phyloP scores from a whole-genome alignment of 1,140 invertebrate genomes.

The Elymnias hypermnestra region DNA sequence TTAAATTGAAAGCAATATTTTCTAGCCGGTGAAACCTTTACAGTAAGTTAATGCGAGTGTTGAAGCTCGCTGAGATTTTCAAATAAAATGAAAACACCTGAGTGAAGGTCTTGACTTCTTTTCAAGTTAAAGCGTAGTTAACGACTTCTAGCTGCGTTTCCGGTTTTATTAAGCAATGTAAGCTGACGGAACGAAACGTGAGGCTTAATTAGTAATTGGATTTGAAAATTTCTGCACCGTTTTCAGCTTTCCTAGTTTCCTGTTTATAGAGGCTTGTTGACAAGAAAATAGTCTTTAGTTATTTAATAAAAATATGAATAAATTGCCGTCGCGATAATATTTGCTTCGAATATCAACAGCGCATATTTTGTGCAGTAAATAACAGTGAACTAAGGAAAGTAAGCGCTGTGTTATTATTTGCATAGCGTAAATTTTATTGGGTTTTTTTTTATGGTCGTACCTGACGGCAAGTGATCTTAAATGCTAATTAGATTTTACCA shows the following conservation, averaged over 20 bases:
- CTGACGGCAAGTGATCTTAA: no score
- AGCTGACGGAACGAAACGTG: conserved; percentile 54
- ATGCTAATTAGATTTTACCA: no score
- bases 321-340: conserved; percentile 3
- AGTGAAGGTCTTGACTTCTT: conserved; percentile 57
- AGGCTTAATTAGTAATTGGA: conserved; percentile 67
- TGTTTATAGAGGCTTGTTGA: conserved; percentile 12
- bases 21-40: conserved; percentile 21
- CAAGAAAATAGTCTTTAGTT: conserved; percentile 7
- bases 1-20: conserved; percentile 23
- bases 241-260: conserved; percentile 19
- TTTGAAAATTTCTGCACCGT: conserved; percentile 45
- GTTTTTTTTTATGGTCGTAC: neutral
- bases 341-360: neutral
- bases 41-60: conserved; percentile 12
- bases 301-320: conserved; percentile 14
- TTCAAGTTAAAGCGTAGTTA: conserved; percentile 60
- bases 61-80: conserved; percentile 26
- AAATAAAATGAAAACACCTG: conserved; percentile 57
- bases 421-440: no score
- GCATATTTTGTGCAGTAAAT: neutral
- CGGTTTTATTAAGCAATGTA: conserved; percentile 65
- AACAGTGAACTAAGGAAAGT: neutral
- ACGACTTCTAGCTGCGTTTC: conserved; percentile 55
- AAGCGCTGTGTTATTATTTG: neutral